Conservation (phyloP, 2,797 vertebrate species). For the Limnodromus scolopaceus region DNA sequence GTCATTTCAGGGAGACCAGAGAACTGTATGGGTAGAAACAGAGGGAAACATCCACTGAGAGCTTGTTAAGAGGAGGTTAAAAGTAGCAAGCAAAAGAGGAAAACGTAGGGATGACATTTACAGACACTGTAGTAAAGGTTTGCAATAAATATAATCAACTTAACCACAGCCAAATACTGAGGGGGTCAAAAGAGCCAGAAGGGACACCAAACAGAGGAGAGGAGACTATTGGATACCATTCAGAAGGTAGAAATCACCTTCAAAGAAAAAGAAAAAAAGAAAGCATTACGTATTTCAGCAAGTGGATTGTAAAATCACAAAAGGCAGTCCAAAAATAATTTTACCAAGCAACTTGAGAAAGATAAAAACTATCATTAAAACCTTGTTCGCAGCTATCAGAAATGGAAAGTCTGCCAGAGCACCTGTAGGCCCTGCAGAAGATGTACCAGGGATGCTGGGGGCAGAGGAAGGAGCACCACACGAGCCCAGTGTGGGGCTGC, state of each 20-base stretch:
- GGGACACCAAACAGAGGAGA: not conserved
- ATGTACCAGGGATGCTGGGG: not conserved
- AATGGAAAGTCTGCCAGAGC: not conserved
- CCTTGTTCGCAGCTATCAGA: not conserved
- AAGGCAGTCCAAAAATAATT: not conserved
- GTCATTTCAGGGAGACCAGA: not conserved
- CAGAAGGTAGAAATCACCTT: not conserved
- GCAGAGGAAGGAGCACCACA: not conserved
- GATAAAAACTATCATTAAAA: not conserved
- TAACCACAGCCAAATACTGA: not conserved
- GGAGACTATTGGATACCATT: not conserved
- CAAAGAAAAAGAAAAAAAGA: not conserved
- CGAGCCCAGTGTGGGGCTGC: fast-evolving
- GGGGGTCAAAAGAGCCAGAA: not conserved
- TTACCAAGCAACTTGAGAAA: not conserved
- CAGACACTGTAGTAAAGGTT: not conserved
- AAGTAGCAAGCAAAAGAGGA: not conserved
- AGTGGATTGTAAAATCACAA: not conserved
- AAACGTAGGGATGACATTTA: not conserved
- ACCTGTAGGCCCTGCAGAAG: not conserved
- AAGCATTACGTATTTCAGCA: not conserved
- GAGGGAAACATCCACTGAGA: not conserved
- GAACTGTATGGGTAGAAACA: not conserved
- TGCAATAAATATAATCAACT: not conserved
- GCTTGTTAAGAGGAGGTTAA: not conserved